A percentile compares a stretch with the other conserved stretches of the same genome.
These are phyloP conservation scores for Xestia sexstrigata DNA, from an alignment of 2,888 invertebrate genomes.

Conservation along the genomic window DNA sequence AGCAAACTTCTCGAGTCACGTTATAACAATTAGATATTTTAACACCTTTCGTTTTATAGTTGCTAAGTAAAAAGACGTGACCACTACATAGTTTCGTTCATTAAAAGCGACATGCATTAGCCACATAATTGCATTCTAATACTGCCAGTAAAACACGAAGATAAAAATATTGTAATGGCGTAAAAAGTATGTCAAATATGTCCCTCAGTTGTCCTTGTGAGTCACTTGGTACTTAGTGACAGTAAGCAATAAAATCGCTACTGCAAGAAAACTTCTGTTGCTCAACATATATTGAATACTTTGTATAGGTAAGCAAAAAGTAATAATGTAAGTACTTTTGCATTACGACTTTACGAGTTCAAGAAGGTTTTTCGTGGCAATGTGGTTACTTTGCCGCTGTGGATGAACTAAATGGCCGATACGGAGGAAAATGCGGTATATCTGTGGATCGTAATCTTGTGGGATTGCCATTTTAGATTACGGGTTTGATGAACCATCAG, in stretches of 20 bases:
- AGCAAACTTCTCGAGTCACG: slow-evolving; percentile 8
- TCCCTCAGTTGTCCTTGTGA: slow-evolving; percentile 59
- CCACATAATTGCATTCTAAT: slow-evolving; percentile 37
- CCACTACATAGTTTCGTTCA: slow-evolving; percentile 30
- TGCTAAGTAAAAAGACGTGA: slow-evolving; percentile 40
- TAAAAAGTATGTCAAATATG: slow-evolving; percentile 57
- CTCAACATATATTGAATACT: slow-evolving; percentile 56
- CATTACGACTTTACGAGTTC: slow-evolving; percentile 42
- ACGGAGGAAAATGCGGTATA: neutral
- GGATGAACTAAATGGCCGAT: neutral
- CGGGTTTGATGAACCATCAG: slow-evolving; percentile 17
- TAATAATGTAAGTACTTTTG: slow-evolving; percentile 41
- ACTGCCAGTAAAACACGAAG: slow-evolving; percentile 28
- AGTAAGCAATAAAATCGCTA: slow-evolving; percentile 54
- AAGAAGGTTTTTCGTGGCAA: slow-evolving; percentile 34
- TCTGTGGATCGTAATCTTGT: slow-evolving; percentile 6
- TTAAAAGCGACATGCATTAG: slow-evolving; percentile 13
- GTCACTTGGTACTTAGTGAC: slow-evolving; percentile 51
- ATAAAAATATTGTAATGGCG: slow-evolving; percentile 48
- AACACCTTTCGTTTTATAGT: slow-evolving; percentile 6
- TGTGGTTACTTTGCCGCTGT: slow-evolving; percentile 19
- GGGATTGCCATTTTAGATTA: neutral
- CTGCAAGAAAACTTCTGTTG: slow-evolving; percentile 54
- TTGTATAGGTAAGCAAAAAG: slow-evolving; percentile 48
- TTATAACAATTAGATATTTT: slow-evolving; percentile 9